Evolutionary conservation across 2,888 invertebrate species (phyloP), one percentile per base, ranked within the genome.

Genomic region (Lithosia quadra): DNA sequence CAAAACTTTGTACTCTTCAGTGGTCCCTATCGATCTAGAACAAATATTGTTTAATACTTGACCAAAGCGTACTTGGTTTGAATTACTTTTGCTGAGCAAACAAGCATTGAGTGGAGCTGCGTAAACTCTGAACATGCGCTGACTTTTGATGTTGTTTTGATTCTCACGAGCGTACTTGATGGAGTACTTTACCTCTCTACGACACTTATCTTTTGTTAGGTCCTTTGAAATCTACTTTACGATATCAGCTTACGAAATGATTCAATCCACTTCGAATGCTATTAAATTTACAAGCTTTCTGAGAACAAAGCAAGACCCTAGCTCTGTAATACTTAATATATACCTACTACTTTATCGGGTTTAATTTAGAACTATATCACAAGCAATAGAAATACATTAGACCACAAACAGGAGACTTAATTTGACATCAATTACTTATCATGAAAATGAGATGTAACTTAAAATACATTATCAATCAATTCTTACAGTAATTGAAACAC

Each of bases 201-300:
- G 53, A 59, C 62, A 80, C 78, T 83, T 84, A 85, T 84, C 84
- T 87, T 79, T 74, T 67, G 59, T 43, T 58, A 74, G 55, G 74
- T 69, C 71, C 65, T 77, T 80, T 68, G 64, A 76, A 84, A 84
- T 84, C 81, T 77, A 84, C 73, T 89, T 88, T 84, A 85, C 81
- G 86, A 84, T 84, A 80, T 79, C 75, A 80, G 79, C 84, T 86
- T 81, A 79, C 74, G 72, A 84, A 81, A 81, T 83, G 76, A 80
- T 75, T 85, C 86, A 76, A 83, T 73, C 58, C 65, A 63, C 74
- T 83, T 79, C 78, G 78, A 86, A 80, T 63, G 74, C 75, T 79
- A 77, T 87, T 83, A 86, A 86, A 81, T 87, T 86, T 86, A 88
- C 75, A 85, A 84, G 65, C 34, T 53, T 81, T 76, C 72, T 83